Evolutionary conservation across 2,113 vertebrate genomes (phyloP).

Genomic region (Callipepla californica): DNA sequence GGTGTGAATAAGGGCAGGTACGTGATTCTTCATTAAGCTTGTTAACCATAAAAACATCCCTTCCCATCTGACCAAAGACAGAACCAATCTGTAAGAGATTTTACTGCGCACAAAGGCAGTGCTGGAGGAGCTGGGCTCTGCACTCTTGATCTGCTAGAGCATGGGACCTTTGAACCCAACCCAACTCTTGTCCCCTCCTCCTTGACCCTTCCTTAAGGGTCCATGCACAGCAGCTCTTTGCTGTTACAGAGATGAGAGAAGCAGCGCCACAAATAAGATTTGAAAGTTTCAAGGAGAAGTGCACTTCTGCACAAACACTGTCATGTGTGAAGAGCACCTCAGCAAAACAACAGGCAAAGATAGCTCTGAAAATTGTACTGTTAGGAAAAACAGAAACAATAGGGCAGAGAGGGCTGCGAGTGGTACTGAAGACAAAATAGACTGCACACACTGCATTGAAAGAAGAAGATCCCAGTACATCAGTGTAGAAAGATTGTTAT

Average conservation of each 20-base stretch:
- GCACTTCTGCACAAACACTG: neutral
- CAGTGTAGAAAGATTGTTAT: neutral
- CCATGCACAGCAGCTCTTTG: neutral
- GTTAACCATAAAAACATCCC: neutral
- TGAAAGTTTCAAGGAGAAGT: neutral
- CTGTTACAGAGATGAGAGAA: neutral
- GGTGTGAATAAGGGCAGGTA: neutral
- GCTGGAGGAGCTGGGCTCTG: neutral
- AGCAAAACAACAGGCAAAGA: rapidly evolving
- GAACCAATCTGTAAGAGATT: neutral
- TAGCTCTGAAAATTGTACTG: neutral
- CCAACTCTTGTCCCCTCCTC: neutral
- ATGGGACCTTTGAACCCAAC: neutral
- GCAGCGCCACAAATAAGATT: neutral
- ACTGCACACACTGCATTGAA: neutral
- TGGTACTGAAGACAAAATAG: neutral
- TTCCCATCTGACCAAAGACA: neutral
- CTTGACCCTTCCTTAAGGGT: neutral
- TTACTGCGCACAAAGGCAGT: neutral
- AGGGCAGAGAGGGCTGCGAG: neutral
- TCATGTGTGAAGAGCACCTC: neutral
- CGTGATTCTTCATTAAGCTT: neutral
- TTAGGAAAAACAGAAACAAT: neutral
- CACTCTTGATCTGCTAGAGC: neutral
- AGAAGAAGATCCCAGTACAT: neutral